A percentile compares a stretch with the other conserved stretches of the same genome.
Evolutionary conservation across 1,140 invertebrate species (phyloP).

Genomic region (Theocolax elegans): DNA sequence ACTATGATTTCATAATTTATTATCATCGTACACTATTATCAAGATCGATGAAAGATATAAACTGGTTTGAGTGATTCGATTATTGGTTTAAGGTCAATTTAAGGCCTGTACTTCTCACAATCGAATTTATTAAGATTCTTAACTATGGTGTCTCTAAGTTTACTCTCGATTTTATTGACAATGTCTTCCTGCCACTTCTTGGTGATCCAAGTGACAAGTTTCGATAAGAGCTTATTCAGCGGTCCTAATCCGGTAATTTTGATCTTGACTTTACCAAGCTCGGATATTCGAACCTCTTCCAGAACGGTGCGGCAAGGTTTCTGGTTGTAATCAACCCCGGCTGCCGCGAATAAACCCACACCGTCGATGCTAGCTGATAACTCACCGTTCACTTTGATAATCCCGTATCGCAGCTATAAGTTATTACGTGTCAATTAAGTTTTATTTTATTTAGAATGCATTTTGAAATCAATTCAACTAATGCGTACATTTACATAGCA

Average conservation of each 20-base stretch:
- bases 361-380: constrained; percentile 42
- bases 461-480: too few species aligned
- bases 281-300: constrained; percentile 18
- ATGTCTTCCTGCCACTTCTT: constrained; percentile 41
- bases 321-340: constrained; percentile 42
- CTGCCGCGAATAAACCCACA: constrained; percentile 29
- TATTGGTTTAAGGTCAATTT: too few species aligned
- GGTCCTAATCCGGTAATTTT: constrained; percentile 40
- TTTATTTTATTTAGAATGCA: too few species aligned
- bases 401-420: constrained; percentile 45
- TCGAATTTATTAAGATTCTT: background rate
- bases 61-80: too few species aligned
- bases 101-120: constrained; percentile 26
- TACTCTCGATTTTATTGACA: constrained; percentile 1
- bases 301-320: constrained; percentile 39
- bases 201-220: constrained; percentile 37
- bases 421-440: too few species aligned
- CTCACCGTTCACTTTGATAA: constrained; percentile 41
- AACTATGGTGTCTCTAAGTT: background rate
- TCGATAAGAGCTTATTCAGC: constrained; percentile 26
- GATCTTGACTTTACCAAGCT: constrained; percentile 38
- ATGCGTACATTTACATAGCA: too few species aligned
- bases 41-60: too few species aligned
- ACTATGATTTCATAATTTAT: too few species aligned
- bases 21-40: too few species aligned